A percentile compares a stretch with the other conserved stretches of the same genome.
Evolutionary conservation across 2,797 vertebrate genomes (phyloP).

Genomic region (Lepilemur ruficaudatus): DNA sequence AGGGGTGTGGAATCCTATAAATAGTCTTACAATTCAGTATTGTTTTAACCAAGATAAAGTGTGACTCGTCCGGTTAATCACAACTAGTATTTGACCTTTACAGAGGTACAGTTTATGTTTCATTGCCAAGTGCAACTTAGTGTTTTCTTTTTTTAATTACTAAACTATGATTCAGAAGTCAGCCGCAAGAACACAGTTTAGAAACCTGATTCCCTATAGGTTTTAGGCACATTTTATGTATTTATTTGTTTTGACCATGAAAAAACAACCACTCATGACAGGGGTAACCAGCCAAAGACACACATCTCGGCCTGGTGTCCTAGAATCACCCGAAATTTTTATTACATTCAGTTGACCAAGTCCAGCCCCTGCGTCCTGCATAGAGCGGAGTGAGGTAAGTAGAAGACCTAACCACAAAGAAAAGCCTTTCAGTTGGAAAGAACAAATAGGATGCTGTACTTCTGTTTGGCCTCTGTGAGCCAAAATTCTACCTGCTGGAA

Average conservation of each 20-base stretch:
- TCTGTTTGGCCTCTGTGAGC: neutral
- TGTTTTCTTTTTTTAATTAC: slow-evolving; percentile 64
- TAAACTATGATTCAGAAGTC: slow-evolving; percentile 45
- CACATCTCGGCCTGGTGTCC: slow-evolving; percentile 21
- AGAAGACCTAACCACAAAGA: neutral
- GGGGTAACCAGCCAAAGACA: slow-evolving; percentile 50
- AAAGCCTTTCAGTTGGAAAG: neutral
- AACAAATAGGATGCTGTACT: neutral
- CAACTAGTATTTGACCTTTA: slow-evolving; percentile 62
- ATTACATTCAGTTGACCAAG: slow-evolving; percentile 54
- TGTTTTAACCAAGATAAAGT: slow-evolving; percentile 65
- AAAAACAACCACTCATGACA: slow-evolving; percentile 56
- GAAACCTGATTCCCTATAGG: slow-evolving; percentile 64
- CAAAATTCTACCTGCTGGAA: neutral
- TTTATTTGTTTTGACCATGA: slow-evolving; percentile 68
- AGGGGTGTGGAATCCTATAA: slow-evolving; percentile 16
- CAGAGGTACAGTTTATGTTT: neutral
- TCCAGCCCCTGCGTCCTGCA: neutral
- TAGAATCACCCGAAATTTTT: slow-evolving; percentile 63
- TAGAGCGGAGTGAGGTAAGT: neutral
- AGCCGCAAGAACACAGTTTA: slow-evolving; percentile 52
- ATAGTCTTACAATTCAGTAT: neutral
- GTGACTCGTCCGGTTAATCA: slow-evolving; percentile 60
- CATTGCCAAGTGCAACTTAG: neutral
- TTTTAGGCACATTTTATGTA: slow-evolving; percentile 60